Base-by-base conservation (phyloP, 2,888 invertebrate species). In the Tethea ocularis region DNA sequence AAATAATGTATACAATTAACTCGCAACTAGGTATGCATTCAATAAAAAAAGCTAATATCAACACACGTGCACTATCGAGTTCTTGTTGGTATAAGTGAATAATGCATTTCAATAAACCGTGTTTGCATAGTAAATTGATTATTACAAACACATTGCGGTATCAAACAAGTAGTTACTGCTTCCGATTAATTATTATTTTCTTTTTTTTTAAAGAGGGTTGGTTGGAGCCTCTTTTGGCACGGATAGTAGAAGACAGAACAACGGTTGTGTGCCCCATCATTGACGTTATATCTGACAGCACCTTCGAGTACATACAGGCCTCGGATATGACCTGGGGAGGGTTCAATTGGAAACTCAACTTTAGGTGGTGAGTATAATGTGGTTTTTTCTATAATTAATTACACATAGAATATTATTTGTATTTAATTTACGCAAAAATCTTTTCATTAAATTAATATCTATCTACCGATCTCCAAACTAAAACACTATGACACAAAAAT, bases 261-360 rank as follows among this genome's bases (percentile, higher is more conserved):
- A 97, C 98, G 0, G 99, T 99, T 53, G 99, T 99, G 5, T 98
- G 99, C 87, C 99, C 99, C 10, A 98, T 99, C 72, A 99, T 99
- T 76, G 99, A 99, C 89, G 99, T 99, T 61, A 99, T 99, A 80
- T 98, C 98, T 54, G 99, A 99, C 87, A 99, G 99, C 77, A 98
- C 98, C 5, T 99, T 99, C 90, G 99, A 99, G 90, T 99, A 99
- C 93, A 98, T 99, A 66, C 97, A 99, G 57, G 99, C 99, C 0
- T 99, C 99, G 1, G 99, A 99, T 86, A 98, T 99, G 96, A 99
- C 99, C 0, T 99, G 99, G 99, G 99, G 99, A 66, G 99, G 99
- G 24, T 99, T 99, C 93, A 99, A 99, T 93, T 99, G 99, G 99
- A 99, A 99, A 90, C 94, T 99, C 58, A 99, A 99, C 93, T 99